These are phyloP conservation scores for Rhinichthys klamathensis DNA, from an alignment of 2,113 vertebrate genomes.

Conservation along the genomic window DNA sequence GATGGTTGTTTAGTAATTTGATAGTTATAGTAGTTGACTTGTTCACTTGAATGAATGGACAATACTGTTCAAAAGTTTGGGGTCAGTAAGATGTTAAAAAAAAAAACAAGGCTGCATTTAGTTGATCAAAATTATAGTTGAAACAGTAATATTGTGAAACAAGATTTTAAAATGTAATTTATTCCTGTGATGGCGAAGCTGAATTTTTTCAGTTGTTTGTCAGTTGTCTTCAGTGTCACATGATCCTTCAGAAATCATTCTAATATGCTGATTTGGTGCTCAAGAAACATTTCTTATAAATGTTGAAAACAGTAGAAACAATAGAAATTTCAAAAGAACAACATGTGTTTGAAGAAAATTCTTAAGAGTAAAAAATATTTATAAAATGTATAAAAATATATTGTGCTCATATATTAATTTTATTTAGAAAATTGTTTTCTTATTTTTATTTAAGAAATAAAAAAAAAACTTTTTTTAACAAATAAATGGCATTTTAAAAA, in stretches of 20 bases:
- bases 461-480: neutral
- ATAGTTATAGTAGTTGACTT: neutral
- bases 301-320: neutral
- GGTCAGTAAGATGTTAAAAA: neutral
- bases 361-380: too few species aligned
- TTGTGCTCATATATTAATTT: neutral
- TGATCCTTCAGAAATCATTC: neutral
- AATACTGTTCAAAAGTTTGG: neutral
- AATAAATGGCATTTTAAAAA: neutral
- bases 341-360: neutral
- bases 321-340: neutral
- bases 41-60: neutral
- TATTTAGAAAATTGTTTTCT: neutral
- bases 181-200: neutral
- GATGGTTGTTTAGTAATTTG: neutral
- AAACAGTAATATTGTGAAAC: neutral
- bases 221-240: neutral
- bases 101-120: neutral
- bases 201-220: neutral
- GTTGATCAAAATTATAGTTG: neutral
- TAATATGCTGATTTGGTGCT: neutral
- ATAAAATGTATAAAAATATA: neutral
- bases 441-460: neutral
- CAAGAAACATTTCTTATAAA: neutral
- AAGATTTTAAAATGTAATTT: neutral